Base-by-base conservation (phyloP, 2,888 invertebrate genomes). In the Polymixis lichenea region DNA sequence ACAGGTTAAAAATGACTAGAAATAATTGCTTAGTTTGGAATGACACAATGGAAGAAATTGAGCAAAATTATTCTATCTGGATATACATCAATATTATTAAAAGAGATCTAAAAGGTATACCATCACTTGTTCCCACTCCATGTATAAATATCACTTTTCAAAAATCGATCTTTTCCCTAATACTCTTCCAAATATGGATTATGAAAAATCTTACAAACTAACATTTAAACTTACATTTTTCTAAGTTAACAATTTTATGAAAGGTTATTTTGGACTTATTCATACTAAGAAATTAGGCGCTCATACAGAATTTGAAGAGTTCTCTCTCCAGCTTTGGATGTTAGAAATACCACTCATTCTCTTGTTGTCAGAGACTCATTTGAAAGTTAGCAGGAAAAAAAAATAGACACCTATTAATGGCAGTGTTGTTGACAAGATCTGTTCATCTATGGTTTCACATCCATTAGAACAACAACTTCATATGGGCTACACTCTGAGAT, bases 401-500 rank as follows among this genome's bases (percentile, higher is more conserved):
- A 38, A 61, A 60, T 71, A 65, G 28, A 84, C 69, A 75, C 75
- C 58, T 71, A 46, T 61, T 56, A 64, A 75, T 66, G 70, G 56
- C 64, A 76, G 69, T 76, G 67, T 73, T 53, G 22, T 68, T 72
- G 72, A 49, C 43, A 49, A 68, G 15, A 58, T 38, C 19, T 58
- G 13, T 76, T 25, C 15, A 55, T 89, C 90, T 86, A 88, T 58
- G 94, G 93, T 84, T 96, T 96, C 0, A 97, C 97, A 92, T 97
- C 97, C 88, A 97, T 97, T 58, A 97, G 91, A 66, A 98, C 95
- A 4, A 98, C 97, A 74, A 98, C 97, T 91, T 98, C 98, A 92
- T 98, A 98, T 0, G 98, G 98, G 86, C 98, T 97, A 90, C 98
- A 98, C 88, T 98, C 97, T 25, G 98, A 97, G 86, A 98, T 94